phyloP scores from a whole-genome alignment of 2,888 invertebrate species.

The Ophraella communa region DNA sequence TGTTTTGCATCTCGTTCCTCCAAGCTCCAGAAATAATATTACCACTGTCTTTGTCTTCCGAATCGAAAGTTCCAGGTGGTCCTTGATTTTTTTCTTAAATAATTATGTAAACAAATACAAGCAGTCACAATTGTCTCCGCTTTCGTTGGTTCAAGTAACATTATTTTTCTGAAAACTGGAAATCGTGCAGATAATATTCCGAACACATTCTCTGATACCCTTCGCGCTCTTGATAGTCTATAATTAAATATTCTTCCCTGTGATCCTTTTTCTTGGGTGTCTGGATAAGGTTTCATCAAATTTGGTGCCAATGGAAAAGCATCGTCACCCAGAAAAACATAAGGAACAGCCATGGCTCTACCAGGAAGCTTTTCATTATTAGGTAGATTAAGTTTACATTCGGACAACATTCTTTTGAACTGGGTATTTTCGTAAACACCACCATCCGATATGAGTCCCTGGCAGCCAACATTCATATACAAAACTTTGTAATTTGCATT shows the following conservation, averaged over 20 bases:
- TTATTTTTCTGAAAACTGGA: too few relatives aligned
- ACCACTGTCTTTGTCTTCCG: too few relatives aligned
- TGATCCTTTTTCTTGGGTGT: constrained; percentile 1
- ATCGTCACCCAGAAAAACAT: constrained; percentile 18
- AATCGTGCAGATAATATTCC: too few relatives aligned
- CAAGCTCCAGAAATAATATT: too few relatives aligned
- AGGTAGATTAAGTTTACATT: neutral
- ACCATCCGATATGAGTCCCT: neutral
- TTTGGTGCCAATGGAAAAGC: constrained; percentile 31
- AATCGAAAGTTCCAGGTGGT: too few relatives aligned
- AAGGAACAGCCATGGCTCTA: constrained; percentile 5
- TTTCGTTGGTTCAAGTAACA: too few relatives aligned
- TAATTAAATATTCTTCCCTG: neutral
- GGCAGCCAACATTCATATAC: neutral
- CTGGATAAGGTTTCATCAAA: constrained; percentile 40
- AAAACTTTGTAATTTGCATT: neutral
- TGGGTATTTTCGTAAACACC: neutral
- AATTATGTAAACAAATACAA: too few relatives aligned
- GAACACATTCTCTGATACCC: too few relatives aligned
- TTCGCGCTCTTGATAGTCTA: too few relatives aligned
- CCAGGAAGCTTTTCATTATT: neutral
- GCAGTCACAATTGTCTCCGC: too few relatives aligned
- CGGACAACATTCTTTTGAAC: neutral
- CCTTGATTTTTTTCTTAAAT: too few relatives aligned
- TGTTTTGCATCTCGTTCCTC: too few relatives aligned